Conservation (phyloP, 2,888 invertebrate species). For the Entomobrya proxima region DNA sequence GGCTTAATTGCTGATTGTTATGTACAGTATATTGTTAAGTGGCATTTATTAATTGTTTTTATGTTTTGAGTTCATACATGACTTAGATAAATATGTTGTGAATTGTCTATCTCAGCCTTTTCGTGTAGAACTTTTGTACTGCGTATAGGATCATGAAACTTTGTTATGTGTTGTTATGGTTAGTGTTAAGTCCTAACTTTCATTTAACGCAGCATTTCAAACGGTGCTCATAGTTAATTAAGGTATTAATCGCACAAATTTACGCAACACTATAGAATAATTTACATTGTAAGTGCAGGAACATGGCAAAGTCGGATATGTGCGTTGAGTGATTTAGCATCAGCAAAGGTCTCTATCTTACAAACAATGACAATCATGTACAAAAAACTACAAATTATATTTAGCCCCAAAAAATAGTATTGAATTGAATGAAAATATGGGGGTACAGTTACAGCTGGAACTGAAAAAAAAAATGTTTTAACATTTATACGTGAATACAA, state of each 20-base stretch:
- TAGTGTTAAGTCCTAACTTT: background rate
- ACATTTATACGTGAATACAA: background rate
- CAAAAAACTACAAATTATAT: conserved; percentile 26
- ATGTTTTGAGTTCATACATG: too few relatives aligned
- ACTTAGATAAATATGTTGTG: too few relatives aligned
- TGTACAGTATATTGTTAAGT: too few relatives aligned
- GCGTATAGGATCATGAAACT: background rate
- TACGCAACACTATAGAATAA: background rate
- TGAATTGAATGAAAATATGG: too few relatives aligned
- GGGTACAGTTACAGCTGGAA: conserved; percentile 29
- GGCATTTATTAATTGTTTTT: too few relatives aligned
- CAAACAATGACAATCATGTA: conserved; percentile 59
- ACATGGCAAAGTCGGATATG: background rate
- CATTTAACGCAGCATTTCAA: conserved; percentile 9
- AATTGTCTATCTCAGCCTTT: too few relatives aligned
- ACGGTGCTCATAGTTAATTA: conserved; percentile 30
- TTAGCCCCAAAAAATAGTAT: too few relatives aligned
- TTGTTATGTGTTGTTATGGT: background rate
- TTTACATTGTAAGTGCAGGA: background rate
- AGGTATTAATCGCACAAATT: background rate
- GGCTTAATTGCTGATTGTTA: too few relatives aligned
- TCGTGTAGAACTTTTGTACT: background rate
- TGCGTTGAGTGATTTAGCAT: background rate
- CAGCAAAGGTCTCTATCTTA: conserved; percentile 27
- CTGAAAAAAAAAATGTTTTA: too few relatives aligned